These are phyloP conservation scores for Philopotamus ludificatus DNA, from an alignment of 1,140 invertebrate genomes.

Conservation along the genomic window DNA sequence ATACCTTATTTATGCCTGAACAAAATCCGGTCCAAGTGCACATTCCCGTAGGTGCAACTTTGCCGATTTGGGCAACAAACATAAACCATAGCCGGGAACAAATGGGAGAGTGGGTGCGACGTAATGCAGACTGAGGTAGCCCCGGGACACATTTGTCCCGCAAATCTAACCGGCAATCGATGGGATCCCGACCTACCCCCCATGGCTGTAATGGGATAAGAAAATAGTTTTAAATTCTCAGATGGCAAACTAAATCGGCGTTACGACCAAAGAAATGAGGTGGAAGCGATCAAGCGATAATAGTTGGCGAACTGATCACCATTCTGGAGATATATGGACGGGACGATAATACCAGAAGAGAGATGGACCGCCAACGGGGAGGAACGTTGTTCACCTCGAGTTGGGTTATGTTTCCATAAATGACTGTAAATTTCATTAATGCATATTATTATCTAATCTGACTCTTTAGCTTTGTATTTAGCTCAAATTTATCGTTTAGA, in stretches of 20 bases:
- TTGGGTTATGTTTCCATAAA: no score
- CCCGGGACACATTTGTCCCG: background rate
- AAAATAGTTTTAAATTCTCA: slow-evolving; percentile 3
- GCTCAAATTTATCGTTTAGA: no score
- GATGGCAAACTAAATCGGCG: slow-evolving; percentile 9
- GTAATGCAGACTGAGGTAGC: background rate
- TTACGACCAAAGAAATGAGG: slow-evolving; percentile 24
- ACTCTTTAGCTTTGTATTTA: no score
- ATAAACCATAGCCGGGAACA: background rate
- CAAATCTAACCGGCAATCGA: background rate
- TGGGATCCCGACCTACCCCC: background rate
- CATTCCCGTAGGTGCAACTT: no score
- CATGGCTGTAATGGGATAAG: background rate
- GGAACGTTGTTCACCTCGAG: background rate
- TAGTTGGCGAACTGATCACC: slow-evolving; percentile 15
- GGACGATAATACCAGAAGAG: background rate
- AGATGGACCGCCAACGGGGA: background rate
- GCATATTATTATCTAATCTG: no score
- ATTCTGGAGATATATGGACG: background rate
- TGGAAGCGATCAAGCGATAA: slow-evolving; percentile 29
- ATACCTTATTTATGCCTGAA: background rate
- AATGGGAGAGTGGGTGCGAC: background rate
- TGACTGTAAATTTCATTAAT: no score
- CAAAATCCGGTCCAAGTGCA: background rate
- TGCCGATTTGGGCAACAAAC: background rate